Base-by-base conservation (phyloP, 2,888 invertebrate genomes). In the Leptura quadrifasciata region DNA sequence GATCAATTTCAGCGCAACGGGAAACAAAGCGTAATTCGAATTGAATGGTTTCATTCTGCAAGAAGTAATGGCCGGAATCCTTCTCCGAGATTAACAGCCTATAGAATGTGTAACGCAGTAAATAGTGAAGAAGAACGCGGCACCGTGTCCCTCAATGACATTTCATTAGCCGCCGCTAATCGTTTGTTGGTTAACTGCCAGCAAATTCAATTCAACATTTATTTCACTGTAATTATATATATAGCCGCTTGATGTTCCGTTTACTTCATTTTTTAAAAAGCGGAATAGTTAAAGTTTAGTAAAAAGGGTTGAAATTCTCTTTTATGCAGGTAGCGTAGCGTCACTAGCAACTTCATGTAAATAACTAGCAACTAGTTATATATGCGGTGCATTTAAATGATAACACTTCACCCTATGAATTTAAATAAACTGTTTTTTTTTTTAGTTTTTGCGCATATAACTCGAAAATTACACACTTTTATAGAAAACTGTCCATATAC, bases 101-200 rank as follows among this genome's bases (percentile, higher is more conserved):
- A 78, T 78, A 79, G 78, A 80, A 76, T 74, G 74, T 76, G 75
- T 73, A 76, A 73, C 69, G 79, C 72, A 78, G 80, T 80, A 79
- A 81, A 80, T 76, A 81, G 79, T 71, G 70, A 77, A 77, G 81
- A 80, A 74, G 63, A 76, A 80, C 79, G 79, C 77, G 75, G 75
- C 58, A 65, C 64, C 74, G 75, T 74, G 75, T 79, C 78, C 79
- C 18, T 67, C 2, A 70, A 79, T 83, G 86, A 86, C 87, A 81
- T 85, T 85, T 87, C 86, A 86, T 87, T 87, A 87, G 86, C 84
- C 80, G 79, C 77, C 79, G 82, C 86, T 86, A 86, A 87, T 86
- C 86, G 86, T 72, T 81, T 79, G 83, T 83, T 84, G 83, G 83
- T 85, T 79, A 79, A 82, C 83, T 84, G 85, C 81, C 85, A 84